Conservation (phyloP, 2,113 vertebrate genomes). For the Canis aureus region DNA sequence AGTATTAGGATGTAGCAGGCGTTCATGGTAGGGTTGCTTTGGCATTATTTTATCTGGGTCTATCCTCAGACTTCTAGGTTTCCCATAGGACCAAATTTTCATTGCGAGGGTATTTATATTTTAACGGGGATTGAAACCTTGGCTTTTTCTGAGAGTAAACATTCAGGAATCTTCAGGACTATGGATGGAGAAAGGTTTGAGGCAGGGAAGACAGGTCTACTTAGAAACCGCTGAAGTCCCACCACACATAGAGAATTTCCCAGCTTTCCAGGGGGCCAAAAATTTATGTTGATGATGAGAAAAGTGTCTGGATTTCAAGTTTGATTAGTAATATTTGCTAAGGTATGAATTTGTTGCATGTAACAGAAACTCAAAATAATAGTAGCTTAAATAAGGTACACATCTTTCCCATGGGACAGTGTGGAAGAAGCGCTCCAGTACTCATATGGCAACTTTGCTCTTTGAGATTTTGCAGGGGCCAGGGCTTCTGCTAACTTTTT, state of each 20-base stretch:
- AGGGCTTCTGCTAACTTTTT: background rate
- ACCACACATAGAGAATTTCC: background rate
- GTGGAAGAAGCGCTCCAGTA: background rate
- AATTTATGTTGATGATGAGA: background rate
- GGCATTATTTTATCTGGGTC: background rate
- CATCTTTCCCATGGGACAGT: background rate
- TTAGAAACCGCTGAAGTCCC: background rate
- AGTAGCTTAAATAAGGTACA: background rate
- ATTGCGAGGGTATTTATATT: background rate
- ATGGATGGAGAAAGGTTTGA: background rate
- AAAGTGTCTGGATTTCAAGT: background rate
- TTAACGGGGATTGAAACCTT: background rate
- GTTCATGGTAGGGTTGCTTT: accelerated
- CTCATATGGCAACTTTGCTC: background rate
- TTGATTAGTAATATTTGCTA: background rate
- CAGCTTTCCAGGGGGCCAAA: background rate
- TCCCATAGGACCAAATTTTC: background rate
- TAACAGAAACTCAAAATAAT: background rate
- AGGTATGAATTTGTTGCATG: background rate
- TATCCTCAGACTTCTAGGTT: background rate
- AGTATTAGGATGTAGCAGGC: background rate
- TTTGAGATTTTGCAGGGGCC: background rate
- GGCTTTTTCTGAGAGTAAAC: background rate
- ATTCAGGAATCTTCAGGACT: background rate
- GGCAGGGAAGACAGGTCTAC: background rate